Percentiles rank a stretch among this genome's conserved stretches.
Conservation (phyloP, 2,797 vertebrate genomes). For the Trachurus trachurus region DNA sequence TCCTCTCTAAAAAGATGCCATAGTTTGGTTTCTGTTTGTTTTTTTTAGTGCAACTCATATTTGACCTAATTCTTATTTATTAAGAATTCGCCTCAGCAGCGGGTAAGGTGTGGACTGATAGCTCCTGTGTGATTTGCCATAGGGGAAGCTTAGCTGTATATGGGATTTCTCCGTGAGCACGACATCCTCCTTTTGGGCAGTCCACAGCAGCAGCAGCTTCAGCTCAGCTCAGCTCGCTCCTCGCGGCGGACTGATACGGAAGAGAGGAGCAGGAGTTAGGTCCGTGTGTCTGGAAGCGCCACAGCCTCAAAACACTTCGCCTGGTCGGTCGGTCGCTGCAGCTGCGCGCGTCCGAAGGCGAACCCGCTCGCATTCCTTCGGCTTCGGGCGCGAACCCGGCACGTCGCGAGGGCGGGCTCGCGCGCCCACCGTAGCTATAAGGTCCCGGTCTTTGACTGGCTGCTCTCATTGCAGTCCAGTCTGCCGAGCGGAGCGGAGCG, state of each 20-base stretch:
- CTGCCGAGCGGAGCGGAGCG: conserved; percentile 78
- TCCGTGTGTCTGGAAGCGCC: background rate
- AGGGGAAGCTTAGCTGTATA: background rate
- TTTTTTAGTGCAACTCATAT: background rate
- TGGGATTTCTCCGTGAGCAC: conserved; percentile 20
- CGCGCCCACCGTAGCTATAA: conserved; percentile 63
- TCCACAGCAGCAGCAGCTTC: background rate
- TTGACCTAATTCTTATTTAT: background rate
- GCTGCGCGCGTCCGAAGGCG: background rate
- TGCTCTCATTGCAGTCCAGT: conserved; percentile 85
- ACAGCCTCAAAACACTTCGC: conserved; percentile 28
- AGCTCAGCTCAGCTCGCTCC: background rate
- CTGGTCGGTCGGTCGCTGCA: conserved; percentile 21
- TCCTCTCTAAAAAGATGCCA: background rate
- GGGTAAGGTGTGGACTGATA: background rate
- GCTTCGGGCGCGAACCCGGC: conserved; percentile 42
- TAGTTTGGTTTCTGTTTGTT: too few species aligned
- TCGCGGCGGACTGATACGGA: background rate
- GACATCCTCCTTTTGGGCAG: conserved; percentile 26
- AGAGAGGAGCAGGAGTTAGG: background rate
- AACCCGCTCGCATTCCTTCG: background rate
- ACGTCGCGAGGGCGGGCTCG: conserved; percentile 74
- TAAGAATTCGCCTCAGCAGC: background rate
- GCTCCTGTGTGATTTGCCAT: conserved; percentile 15
- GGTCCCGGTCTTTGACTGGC: conserved; percentile 79